Conservation (phyloP, 2,888 invertebrate species). For the Synergus laeviventris region DNA sequence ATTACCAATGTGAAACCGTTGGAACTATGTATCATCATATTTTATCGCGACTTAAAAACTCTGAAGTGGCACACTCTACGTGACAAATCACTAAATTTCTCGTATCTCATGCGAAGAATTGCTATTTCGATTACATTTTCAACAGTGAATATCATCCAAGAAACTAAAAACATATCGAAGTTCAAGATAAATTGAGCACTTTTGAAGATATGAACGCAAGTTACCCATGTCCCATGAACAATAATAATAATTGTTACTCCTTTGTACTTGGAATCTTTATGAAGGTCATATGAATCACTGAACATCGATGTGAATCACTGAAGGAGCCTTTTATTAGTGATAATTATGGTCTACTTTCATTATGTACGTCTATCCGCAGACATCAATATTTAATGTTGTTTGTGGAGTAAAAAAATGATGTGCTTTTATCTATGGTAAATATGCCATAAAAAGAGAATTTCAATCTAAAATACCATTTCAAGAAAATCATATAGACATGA, state of each 20-base stretch:
- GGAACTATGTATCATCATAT: not conserved
- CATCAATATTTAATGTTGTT: constrained; percentile 36
- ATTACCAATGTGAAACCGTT: constrained; percentile 11
- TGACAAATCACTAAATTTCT: constrained; percentile 20
- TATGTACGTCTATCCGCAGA: constrained; percentile 25
- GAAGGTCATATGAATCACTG: constrained; percentile 33
- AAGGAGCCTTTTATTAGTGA: constrained; percentile 36
- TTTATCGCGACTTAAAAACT: constrained; percentile 5
- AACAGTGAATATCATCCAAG: not conserved
- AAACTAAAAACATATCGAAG: not conserved
- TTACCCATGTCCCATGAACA: no score
- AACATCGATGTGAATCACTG: constrained; percentile 31
- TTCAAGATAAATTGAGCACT: not conserved
- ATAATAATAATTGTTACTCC: not conserved
- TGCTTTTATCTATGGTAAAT: constrained; percentile 8
- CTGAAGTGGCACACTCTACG: constrained; percentile 4
- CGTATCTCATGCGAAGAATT: not conserved
- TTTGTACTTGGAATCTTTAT: not conserved
- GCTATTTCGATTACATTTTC: not conserved
- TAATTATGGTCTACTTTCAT: constrained; percentile 38
- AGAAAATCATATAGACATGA: not conserved
- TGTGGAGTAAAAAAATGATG: constrained; percentile 1
- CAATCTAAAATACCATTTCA: constrained; percentile 5
- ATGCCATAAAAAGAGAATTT: constrained; percentile 17
- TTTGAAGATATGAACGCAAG: no score